These are phyloP conservation scores for Gymnoscopelus braueri DNA, from an alignment of 2,797 vertebrate genomes.

Conservation along the genomic window DNA sequence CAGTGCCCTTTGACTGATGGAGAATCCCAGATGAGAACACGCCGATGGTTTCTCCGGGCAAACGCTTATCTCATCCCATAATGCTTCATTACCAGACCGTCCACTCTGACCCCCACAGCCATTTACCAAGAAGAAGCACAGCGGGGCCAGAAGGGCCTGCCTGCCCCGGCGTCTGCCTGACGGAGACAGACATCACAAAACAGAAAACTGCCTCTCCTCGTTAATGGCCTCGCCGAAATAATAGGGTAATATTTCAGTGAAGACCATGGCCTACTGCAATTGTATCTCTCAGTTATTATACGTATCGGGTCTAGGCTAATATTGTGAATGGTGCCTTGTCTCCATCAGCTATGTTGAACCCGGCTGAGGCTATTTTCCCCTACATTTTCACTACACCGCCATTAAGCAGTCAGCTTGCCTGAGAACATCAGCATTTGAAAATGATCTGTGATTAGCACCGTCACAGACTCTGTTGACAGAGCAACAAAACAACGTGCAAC, in stretches of 20 bases:
- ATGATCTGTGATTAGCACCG: background rate
- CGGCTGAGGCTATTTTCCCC: too few species aligned
- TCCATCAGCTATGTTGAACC: slow-evolving; percentile 17
- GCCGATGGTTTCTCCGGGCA: slow-evolving; percentile 15
- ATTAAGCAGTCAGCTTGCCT: background rate
- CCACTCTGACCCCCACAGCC: slow-evolving; percentile 50
- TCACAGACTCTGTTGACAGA: background rate
- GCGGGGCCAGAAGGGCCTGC: slow-evolving; percentile 30
- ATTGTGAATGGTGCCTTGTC: slow-evolving; percentile 7
- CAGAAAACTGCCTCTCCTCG: background rate
- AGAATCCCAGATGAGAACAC: slow-evolving; percentile 15
- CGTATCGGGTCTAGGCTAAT: background rate
- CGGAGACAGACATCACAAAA: slow-evolving; percentile 23
- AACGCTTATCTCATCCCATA: slow-evolving; percentile 49
- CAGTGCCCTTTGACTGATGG: slow-evolving; percentile 28
- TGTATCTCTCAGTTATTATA: background rate
- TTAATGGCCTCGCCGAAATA: slow-evolving; percentile 15
- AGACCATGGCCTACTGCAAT: background rate
- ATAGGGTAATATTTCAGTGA: slow-evolving; percentile 13
- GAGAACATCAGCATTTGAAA: background rate
- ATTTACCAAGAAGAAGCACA: slow-evolving; percentile 26
- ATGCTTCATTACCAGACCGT: slow-evolving; percentile 57
- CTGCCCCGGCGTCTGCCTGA: background rate
- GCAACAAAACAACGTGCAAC: background rate
- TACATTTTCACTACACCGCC: background rate